Evolutionary conservation across 37 sponge, comb jelly and placozoan genomes (phyloP), one percentile per base, ranked within the genome.

Genomic region (Agelas oroides): DNA sequence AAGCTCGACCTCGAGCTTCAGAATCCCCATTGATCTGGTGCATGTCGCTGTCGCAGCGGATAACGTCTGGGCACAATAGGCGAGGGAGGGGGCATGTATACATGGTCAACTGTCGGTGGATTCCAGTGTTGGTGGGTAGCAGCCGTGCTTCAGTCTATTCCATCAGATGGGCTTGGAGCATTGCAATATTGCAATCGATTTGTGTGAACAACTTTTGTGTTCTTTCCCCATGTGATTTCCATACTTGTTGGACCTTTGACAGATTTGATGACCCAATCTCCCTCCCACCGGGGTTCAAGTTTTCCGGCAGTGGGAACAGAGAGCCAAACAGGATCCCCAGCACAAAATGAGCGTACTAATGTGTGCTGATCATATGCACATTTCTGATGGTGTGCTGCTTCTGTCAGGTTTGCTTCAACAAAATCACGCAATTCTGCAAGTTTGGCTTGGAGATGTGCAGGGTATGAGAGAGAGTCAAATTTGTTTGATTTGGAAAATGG

Each of bases 221-320:
- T 72, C 91, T 86, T 57, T 67, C 61, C 36, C 31, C 63, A 60
- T 81, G 85, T 59, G 66, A 72, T 39, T 58, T 14, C 18, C 75
- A 39, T 5, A 71, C 83, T 55, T 86, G 84, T 0, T 12, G 18
- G 17, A 73, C 77, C 79, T 36, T 87, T 70, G 17, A 80, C 32
- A 28, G 71, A 57, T 2, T 53, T 63, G 63, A 82, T 69, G 14
- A 27, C n/a, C 86, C 91, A 90, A 58, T 77, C 77, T 62, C 88
- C 88, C 34, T 92, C 92, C 88, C 92, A 92, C 38, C 62, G 84
- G 31, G 65, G 72, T 28, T 86, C 92, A 30, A 92, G 80, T 64
- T 83, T 92, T 24, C 92, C 87, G 30, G 84, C 80, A 15, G 83
- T 82, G 32, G 87, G 92, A 37, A 77, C 37, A 33, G 92, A 76